Base-by-base conservation (phyloP, 2,888 invertebrate genomes). In the Drosophila trichaetosa region DNA sequence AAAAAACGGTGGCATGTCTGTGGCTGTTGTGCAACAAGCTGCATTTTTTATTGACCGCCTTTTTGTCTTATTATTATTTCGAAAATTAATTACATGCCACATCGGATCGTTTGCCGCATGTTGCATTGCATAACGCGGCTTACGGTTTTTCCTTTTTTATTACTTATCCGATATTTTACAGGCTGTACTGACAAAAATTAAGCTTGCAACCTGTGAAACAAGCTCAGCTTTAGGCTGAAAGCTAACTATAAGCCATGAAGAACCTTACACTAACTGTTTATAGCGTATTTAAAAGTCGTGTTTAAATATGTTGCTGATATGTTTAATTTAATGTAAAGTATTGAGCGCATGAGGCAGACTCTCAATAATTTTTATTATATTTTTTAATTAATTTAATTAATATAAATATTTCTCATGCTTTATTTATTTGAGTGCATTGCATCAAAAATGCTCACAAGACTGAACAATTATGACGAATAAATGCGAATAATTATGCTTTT, bases 61-160 rank as follows among this genome's bases (percentile, higher is more conserved):
- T 89, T 83, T 80, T 46, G 46, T 46, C 24, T 75, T 79, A 79
- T 84, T 79, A 87, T 89, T 82, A 87, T 85, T 87, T 85, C 76
- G 27, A 89, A 89, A 90, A 89, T 89, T 87, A 90, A 90, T 89
- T 89, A 80, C 70, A 83, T 71, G 80, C 72, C 77, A 70, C 71
- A 71, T 69, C 76, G 66, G 27, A 61, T 67, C 68, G 51, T 64
- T 67, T 58, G 24, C 46, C 21, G n/a, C 52, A 16, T 61, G 38
- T 38, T 40, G 31, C 36, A 24, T 52, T 61, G 10, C 34, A 54
- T 40, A 31, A 7, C 34, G 24, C 24, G 40, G 42, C 29, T 49
- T 42, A 53, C 48, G 6, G 27, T 27, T 13, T 33, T 16, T 16
- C 6, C 4, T 16, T 24, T 46, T 8, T 24, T 24, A 48, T 24